phyloP scores from a whole-genome alignment of 2,113 vertebrate genomes.

The Urocynchramus pylzowi region DNA sequence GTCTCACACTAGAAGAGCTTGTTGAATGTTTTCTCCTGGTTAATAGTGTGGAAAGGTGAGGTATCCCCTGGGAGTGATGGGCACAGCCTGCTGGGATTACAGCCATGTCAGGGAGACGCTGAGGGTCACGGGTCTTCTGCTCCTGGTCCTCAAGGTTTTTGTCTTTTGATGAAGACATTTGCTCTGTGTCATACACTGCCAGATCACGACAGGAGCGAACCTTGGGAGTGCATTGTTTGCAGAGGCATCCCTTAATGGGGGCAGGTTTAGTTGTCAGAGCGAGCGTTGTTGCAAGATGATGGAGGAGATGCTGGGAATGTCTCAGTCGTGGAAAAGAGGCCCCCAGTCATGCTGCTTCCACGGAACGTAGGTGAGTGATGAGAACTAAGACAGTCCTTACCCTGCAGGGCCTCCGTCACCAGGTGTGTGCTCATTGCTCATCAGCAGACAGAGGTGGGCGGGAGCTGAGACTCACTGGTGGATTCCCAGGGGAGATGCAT shows the following conservation, averaged over 20 bases:
- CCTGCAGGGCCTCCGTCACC: not conserved
- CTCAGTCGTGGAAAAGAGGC: not conserved
- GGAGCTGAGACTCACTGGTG: not conserved
- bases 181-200: fast-evolving
- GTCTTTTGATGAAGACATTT: not conserved
- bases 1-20: not conserved
- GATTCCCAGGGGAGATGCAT: not conserved
- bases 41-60: not conserved
- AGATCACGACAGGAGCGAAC: not conserved
- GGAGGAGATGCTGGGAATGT: not conserved
- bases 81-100: not conserved
- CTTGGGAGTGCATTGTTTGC: not conserved
- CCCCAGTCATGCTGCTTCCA: not conserved
- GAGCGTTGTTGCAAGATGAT: not conserved
- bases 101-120: fast-evolving
- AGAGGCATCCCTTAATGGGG: not conserved
- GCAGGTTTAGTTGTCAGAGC: not conserved
- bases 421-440: not conserved
- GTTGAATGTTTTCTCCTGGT: not conserved
- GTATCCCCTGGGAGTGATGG: fast-evolving
- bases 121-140: fast-evolving
- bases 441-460: not conserved
- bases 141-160: fast-evolving
- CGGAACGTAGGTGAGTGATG: not conserved
- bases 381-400: slow-evolving; percentile 38